Percentiles rank a stretch among this genome's conserved stretches.
phyloP scores from a whole-genome alignment of 2,113 vertebrate genomes.

The Chiloscyllium plagiosum region DNA sequence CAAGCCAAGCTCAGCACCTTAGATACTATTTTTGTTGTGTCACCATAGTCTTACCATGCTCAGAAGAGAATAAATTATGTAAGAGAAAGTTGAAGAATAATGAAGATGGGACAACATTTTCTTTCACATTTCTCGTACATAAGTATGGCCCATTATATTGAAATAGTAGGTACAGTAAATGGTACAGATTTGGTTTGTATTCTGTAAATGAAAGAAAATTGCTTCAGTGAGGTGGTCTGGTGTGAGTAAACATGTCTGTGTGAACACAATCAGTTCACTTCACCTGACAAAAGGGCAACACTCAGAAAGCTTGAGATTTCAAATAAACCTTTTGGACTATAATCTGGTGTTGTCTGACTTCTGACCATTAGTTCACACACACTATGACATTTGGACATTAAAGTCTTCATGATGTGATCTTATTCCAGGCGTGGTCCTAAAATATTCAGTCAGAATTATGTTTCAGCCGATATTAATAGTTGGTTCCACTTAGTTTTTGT shows the following conservation, averaged over 20 bases:
- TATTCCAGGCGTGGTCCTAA: background rate
- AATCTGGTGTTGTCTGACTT: too few relatives aligned
- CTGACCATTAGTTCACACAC: background rate
- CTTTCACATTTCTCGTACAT: background rate
- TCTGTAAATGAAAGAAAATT: background rate
- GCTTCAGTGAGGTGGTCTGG: background rate
- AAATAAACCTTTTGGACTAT: too few relatives aligned
- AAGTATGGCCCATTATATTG: constrained; percentile 7
- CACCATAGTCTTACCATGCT: too few relatives aligned
- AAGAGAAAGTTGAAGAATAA: constrained; percentile 1
- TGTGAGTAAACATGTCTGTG: background rate
- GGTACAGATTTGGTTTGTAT: background rate
- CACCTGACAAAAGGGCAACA: too few relatives aligned
- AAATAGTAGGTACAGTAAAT: background rate
- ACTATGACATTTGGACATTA: background rate
- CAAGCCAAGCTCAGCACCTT: background rate
- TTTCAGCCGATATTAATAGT: background rate
- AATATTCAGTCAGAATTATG: background rate
- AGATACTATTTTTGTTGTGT: too few relatives aligned
- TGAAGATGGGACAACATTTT: background rate
- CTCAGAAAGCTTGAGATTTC: too few relatives aligned
- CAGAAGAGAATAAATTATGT: too few relatives aligned
- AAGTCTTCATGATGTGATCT: background rate
- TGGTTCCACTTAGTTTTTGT: background rate
- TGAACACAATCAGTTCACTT: background rate